A percentile compares a stretch with the other conserved stretches of the same genome.
phyloP scores from a whole-genome alignment of 2,797 vertebrate species.

The Syngnathus rostellatus region DNA sequence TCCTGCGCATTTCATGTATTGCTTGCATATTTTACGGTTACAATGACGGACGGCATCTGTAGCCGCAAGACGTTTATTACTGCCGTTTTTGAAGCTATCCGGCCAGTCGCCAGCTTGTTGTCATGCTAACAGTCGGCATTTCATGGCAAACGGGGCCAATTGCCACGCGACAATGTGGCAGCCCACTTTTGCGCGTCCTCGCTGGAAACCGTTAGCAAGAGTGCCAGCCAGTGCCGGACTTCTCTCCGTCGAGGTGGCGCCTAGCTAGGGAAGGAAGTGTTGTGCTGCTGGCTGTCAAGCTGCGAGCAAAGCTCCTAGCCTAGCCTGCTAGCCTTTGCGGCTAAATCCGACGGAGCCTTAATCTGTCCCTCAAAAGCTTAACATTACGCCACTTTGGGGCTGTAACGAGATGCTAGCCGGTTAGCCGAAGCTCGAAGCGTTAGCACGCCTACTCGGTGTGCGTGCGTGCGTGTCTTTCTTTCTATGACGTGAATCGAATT shows the following conservation, averaged over 20 bases:
- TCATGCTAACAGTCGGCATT: neutral
- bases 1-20: no score
- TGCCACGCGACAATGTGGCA: neutral
- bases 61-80: no score
- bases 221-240: neutral
- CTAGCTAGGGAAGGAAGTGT: neutral
- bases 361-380: slow-evolving; percentile 56
- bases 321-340: slow-evolving; percentile 39
- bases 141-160: neutral
- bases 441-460: no score
- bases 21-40: no score
- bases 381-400: slow-evolving; percentile 22
- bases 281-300: slow-evolving; percentile 30
- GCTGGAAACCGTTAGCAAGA: neutral
- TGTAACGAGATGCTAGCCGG: slow-evolving; percentile 10
- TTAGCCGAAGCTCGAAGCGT: neutral
- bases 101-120: neutral
- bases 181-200: neutral
- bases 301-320: slow-evolving; percentile 28
- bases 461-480: slow-evolving; percentile 9
- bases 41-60: no score
- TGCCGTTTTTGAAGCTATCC: no score
- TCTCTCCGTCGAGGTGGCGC: neutral
- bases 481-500: slow-evolving; percentile 10
- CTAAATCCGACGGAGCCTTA: slow-evolving; percentile 60